phyloP scores from a whole-genome alignment of 2,888 invertebrate genomes.

The Azorinus chamasolen region DNA sequence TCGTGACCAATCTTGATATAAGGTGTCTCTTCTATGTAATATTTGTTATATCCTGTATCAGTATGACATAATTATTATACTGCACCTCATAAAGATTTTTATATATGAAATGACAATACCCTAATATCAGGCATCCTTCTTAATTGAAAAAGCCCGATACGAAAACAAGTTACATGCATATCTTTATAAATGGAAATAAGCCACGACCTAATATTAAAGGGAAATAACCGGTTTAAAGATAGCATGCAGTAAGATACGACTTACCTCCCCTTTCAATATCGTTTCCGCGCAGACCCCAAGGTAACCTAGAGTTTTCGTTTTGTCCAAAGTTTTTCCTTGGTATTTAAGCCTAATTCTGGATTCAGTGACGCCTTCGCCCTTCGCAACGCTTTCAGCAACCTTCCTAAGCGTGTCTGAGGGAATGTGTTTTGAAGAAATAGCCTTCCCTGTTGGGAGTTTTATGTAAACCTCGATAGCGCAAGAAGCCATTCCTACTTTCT shows the following conservation, averaged over 20 bases:
- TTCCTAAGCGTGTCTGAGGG: slow-evolving; percentile 56
- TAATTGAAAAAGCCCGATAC: no score
- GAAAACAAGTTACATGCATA: no score
- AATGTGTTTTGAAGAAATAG: slow-evolving; percentile 63
- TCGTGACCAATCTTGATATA: no score
- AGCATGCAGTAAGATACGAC: slow-evolving; percentile 17
- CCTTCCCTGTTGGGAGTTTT: slow-evolving; percentile 77
- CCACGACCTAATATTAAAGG: no score
- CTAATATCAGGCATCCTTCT: no score
- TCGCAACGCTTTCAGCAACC: slow-evolving; percentile 67
- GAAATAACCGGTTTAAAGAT: no score
- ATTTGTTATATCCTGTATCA: no score
- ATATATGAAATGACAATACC: no score
- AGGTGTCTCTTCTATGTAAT: no score
- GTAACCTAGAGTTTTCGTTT: slow-evolving; percentile 70
- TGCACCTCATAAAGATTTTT: no score
- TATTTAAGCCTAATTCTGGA: slow-evolving; percentile 76
- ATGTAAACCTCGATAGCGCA: slow-evolving; percentile 73
- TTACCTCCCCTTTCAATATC: slow-evolving; percentile 82
- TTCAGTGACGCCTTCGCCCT: slow-evolving; percentile 68
- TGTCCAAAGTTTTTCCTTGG: slow-evolving; percentile 80
- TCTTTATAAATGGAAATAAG: no score
- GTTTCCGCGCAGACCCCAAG: slow-evolving; percentile 80
- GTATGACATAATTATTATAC: no score
- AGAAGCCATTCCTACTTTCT: slow-evolving; percentile 65